Evolutionary conservation across 2,113 vertebrate genomes (phyloP).

Genomic region (Amazona vittata): DNA sequence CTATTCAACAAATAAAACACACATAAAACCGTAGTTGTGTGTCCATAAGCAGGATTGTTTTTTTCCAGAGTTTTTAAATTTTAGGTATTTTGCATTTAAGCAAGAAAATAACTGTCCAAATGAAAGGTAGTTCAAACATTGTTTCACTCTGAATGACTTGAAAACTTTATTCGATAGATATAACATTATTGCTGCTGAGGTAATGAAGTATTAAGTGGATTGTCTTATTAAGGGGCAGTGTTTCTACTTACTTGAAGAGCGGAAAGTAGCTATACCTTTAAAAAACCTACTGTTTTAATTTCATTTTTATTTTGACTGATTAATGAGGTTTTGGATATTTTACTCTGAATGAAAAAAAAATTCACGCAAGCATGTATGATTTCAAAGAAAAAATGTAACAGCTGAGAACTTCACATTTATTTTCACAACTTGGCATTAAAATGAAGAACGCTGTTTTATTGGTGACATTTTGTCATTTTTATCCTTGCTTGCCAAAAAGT

Average conservation of each 20-base stretch:
- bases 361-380: background rate
- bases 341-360: background rate
- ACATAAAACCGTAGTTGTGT: background rate
- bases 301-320: background rate
- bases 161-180: background rate
- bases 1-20: background rate
- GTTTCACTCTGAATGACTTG: background rate
- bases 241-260: background rate
- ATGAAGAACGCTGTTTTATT: background rate
- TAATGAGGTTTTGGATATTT: background rate
- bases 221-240: background rate
- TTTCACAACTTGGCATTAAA: background rate
- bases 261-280: background rate
- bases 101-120: background rate
- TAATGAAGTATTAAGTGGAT: background rate
- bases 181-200: background rate
- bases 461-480: constrained; percentile 36
- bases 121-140: background rate
- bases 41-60: background rate
- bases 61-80: background rate
- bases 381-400: background rate
- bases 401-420: background rate
- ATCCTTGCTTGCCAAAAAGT: background rate
- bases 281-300: background rate
- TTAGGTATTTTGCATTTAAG: background rate